Conservation (phyloP, 2,113 vertebrate species). For the Motacilla alba region DNA sequence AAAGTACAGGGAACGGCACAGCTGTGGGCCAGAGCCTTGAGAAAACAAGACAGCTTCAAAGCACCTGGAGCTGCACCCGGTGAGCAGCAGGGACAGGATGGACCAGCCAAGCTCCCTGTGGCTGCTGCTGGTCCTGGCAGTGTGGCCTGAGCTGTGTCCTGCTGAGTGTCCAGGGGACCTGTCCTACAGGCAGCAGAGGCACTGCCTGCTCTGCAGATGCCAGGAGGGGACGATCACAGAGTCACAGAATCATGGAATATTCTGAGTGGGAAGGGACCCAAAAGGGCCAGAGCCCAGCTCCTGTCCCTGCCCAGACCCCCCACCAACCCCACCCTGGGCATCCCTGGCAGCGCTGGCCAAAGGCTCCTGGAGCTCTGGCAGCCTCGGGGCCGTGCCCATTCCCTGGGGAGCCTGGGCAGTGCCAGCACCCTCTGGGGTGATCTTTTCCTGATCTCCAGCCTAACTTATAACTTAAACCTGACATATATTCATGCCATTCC, state of each 20-base stretch:
- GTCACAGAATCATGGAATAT: not conserved
- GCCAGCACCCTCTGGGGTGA: not conserved
- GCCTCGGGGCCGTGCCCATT: not conserved
- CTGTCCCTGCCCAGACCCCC: not conserved
- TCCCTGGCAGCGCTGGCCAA: not conserved
- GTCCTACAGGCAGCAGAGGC: not conserved
- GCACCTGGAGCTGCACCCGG: not conserved
- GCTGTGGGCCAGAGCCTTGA: not conserved
- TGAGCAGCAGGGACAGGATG: not conserved
- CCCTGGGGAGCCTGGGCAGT: not conserved
- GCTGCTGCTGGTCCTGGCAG: not conserved
- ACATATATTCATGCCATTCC: not conserved
- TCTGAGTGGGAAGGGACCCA: not conserved
- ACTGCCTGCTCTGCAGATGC: not conserved
- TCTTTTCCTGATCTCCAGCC: not conserved
- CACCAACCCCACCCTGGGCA: not conserved
- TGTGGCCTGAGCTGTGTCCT: rapidly evolving
- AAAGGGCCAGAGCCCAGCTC: rapidly evolving
- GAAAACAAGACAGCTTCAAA: not conserved
- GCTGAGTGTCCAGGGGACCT: rapidly evolving
- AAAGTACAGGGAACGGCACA: not conserved
- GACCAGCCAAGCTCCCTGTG: rapidly evolving
- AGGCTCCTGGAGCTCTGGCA: not conserved
- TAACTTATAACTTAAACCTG: not conserved
- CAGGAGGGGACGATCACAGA: not conserved